Base-by-base conservation (phyloP, 2,113 vertebrate genomes). In the Heterocephalus glaber region DNA sequence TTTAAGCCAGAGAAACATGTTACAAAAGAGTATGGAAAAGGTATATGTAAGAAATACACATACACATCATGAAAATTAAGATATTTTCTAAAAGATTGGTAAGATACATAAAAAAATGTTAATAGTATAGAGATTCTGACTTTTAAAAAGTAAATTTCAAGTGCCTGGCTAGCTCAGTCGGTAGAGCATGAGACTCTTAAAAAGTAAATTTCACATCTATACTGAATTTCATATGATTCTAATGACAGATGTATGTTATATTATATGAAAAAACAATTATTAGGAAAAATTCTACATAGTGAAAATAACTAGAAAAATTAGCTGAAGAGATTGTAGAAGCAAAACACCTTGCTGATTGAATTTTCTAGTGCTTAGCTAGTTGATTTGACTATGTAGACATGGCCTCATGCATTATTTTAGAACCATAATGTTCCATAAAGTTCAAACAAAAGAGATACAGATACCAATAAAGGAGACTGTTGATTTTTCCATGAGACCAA, bases 121-220 rank as follows among this genome's bases (percentile, higher is more conserved):
- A 79, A 87, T 13, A 90, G 41, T 65, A 56, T 54, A 38, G 19
- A 5, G 77, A 95, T 82, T 93, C 12, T 44, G n/a, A 47, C 65
- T 82, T 87, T 61, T 61, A 17, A n/a, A 60, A 81, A 60, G 63
- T n/a, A n/a, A n/a, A n/a, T 0, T 0, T 0, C 0, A 0, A 0
- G 0, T 0, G 99, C 99, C 99, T 98, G 99, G 99, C 99, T 99
- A 99, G 99, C 99, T 99, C 99, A 99, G 99, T 99, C 99, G 99
- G 99, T 99, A 99, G 99, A 99, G 99, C 99, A 99, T 99, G 99
- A 99, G 99, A 99, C 99, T 99, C 99, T 99, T 99, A 99, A 99
- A n/a, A n/a, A n/a, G n/a, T 49, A 22, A 66, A 44, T 54, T 60
- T 86, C 11, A 52, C 5, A 84, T 58, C 16, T 77, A 9, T 76